Conservation (phyloP, 2,113 vertebrate genomes). For the Eulemur rufifrons region DNA sequence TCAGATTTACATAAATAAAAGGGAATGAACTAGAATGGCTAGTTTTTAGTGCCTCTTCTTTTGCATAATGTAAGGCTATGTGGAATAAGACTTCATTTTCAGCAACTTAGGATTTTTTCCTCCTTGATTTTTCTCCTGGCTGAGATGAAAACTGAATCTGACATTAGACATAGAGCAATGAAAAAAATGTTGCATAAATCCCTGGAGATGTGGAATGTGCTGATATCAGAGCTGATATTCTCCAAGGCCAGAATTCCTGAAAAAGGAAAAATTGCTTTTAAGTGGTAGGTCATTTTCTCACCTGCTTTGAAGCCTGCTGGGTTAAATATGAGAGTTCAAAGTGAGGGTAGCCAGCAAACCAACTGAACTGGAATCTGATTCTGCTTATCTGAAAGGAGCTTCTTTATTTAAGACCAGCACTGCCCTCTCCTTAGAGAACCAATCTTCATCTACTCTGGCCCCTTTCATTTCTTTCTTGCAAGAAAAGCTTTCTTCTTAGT, state of each 20-base stretch:
- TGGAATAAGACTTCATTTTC: slow-evolving; percentile 51
- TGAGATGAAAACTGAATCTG: slow-evolving; percentile 68
- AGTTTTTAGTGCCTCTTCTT: slow-evolving; percentile 13
- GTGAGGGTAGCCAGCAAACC: slow-evolving; percentile 76
- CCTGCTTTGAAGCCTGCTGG: slow-evolving; percentile 79
- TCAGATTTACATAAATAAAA: slow-evolving; percentile 46
- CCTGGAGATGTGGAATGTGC: slow-evolving; percentile 78
- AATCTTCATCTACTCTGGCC: slow-evolving; percentile 31
- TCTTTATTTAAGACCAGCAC: slow-evolving; percentile 69
- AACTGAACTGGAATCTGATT: slow-evolving; percentile 74
- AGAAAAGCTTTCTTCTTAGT: slow-evolving; percentile 60
- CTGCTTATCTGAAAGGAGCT: slow-evolving; percentile 78
- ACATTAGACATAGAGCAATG: slow-evolving; percentile 63
- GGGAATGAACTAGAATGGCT: slow-evolving; percentile 20
- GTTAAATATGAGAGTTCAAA: slow-evolving; percentile 80
- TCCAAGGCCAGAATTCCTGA: slow-evolving; percentile 76
- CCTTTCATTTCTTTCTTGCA: slow-evolving; percentile 55
- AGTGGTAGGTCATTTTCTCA: slow-evolving; percentile 79
- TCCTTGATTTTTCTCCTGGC: slow-evolving; percentile 43
- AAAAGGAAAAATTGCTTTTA: slow-evolving; percentile 79
- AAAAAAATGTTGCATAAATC: slow-evolving; percentile 72
- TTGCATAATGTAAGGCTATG: neutral
- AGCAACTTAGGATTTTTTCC: slow-evolving; percentile 23
- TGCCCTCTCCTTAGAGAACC: slow-evolving; percentile 58
- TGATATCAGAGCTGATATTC: slow-evolving; percentile 75